These are phyloP conservation scores for Lymantria monacha DNA, from an alignment of 2,888 invertebrate species.

Conservation along the genomic window DNA sequence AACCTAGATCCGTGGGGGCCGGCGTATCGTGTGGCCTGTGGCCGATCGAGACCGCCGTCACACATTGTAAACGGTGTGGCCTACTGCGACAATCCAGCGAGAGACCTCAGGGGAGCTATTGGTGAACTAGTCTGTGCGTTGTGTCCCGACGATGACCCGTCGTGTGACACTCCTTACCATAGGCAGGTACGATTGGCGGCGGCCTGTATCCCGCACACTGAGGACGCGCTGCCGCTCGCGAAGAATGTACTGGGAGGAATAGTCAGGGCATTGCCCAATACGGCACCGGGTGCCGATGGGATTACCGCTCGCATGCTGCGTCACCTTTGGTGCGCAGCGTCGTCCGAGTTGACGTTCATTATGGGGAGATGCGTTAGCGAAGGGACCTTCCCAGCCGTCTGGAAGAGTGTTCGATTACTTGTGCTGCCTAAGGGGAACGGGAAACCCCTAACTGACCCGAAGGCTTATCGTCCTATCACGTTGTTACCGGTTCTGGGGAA, in stretches of 20 bases:
- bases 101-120: constrained; percentile 17
- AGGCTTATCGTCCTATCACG: constrained; percentile 37
- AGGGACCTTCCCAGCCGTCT: constrained; percentile 28
- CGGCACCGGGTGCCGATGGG: constrained; percentile 37
- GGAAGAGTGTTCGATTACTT: constrained; percentile 30
- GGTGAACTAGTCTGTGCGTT: constrained; percentile 16
- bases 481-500: constrained; percentile 38
- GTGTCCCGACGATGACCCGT: constrained; percentile 36
- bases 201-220: constrained; percentile 17
- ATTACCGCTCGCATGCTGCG: constrained; percentile 24
- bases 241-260: constrained; percentile 10
- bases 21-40: constrained; percentile 26
- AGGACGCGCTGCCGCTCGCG: constrained; percentile 12
- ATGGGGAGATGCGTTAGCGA: constrained; percentile 22
- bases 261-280: constrained; percentile 27
- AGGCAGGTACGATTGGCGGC: constrained; percentile 19
- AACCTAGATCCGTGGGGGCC: constrained; percentile 23
- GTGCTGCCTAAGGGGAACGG: constrained; percentile 32
- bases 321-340: constrained; percentile 19
- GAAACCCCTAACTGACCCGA: constrained; percentile 22
- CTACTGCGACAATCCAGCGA: constrained; percentile 7
- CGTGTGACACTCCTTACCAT: constrained; percentile 23
- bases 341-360: constrained; percentile 12
- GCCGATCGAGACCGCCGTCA: constrained; percentile 15
- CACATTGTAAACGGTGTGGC: constrained; percentile 17